Conservation (phyloP, 2,797 vertebrate species). For the Paramormyrops hopkinsi region DNA sequence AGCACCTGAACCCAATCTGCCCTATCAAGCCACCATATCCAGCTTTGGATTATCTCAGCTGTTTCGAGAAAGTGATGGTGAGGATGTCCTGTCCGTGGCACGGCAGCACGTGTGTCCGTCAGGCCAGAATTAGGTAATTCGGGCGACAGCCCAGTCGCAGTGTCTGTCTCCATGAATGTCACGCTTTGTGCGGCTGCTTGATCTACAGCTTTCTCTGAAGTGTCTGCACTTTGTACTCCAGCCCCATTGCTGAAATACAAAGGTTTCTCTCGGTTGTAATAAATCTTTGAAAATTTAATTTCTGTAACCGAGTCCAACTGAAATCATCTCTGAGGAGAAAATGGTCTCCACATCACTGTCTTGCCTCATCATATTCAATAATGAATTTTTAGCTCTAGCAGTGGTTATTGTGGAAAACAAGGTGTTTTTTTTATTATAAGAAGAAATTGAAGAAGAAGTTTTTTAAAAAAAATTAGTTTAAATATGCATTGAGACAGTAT, state of each 20-base stretch:
- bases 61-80: not conserved
- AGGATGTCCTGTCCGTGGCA: not conserved
- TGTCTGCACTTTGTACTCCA: not conserved
- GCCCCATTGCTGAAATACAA: not conserved
- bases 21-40: not conserved
- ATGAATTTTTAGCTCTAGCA: not conserved
- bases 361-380: not conserved
- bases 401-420: not conserved
- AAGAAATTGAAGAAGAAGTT: not conserved
- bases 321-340: not conserved
- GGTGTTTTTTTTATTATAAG: not conserved
- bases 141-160: not conserved
- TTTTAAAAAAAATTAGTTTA: too few relatives aligned
- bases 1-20: not conserved
- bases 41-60: not conserved
- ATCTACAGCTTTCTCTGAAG: not conserved
- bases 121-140: not conserved
- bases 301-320: not conserved
- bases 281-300: not conserved
- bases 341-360: not conserved
- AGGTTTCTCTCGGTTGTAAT: not conserved
- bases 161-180: slow-evolving; percentile 5
- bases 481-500: not conserved
- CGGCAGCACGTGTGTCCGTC: not conserved
- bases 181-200: not conserved